Evolutionary conservation across 2,888 invertebrate species (phyloP), one percentile per base, ranked within the genome.

Genomic region (Alcis repandata): DNA sequence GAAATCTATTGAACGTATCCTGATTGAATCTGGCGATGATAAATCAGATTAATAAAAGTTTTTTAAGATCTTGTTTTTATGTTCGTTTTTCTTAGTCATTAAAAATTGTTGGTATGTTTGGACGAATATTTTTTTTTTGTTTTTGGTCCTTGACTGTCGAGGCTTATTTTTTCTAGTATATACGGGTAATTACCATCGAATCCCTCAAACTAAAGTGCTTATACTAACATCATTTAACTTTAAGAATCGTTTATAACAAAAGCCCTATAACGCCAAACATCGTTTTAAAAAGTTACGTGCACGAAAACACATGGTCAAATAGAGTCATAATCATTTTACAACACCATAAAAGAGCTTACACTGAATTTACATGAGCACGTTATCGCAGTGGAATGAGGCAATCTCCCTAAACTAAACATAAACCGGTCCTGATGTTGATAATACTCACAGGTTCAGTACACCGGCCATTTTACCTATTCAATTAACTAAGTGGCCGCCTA

Each of bases 401-500:
- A 70, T 68, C 67, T 56, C 57, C 22, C 58, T 68, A 66, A 70
- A 73, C 71, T 63, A 67, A 64, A 68, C 68, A 58, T 67, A 72
- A 73, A 61, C 60, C 68, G 65, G 59, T 66, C 58, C 63, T 68
- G 59, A 60, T 54, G 56, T 54, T 59, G 64, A 68, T 67, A 58
- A 46, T 33, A 58, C 56, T 49, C 41, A n/a, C 22, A 68, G 60
- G 62, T 59, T 64, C 64, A 65, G 64, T 59, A 52, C 61, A 66
- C 71, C 73, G 73, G 71, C 70, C 79, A 74, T 79, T 81, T 71
- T 69, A 74, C 77, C 76, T 72, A 79, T 86, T 86, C 85, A 87
- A 88, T 88, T 87, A 87, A 85, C 80, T 83, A 84, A 87, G 83
- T 86, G 84, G 79, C 74, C 73, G 72, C 78, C 80, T 82, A 84